Evolutionary conservation across 2,113 vertebrate species (phyloP).

Genomic region (Aythya baeri): DNA sequence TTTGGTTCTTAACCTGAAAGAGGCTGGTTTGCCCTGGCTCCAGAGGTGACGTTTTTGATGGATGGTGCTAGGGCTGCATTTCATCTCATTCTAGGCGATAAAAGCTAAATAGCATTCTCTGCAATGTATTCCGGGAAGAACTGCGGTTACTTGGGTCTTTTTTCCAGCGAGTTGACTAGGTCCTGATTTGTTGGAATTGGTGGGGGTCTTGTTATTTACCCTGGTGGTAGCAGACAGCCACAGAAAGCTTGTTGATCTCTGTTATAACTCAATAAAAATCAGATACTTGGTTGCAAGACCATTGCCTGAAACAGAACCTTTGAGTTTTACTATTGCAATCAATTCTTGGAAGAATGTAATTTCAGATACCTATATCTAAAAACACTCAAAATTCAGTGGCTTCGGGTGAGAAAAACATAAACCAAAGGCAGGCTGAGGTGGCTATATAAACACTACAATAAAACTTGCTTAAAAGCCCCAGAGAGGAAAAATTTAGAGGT

Average conservation of each 20-base stretch:
- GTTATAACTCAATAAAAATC: background rate
- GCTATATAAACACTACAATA: conserved; percentile 13
- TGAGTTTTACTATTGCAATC: background rate
- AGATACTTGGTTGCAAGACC: background rate
- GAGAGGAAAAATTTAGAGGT: background rate
- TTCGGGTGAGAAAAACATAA: conserved; percentile 30
- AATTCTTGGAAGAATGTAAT: background rate
- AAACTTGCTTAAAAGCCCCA: conserved; percentile 1
- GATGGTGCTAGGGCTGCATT: fast-evolving
- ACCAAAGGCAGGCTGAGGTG: background rate
- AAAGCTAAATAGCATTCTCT: background rate
- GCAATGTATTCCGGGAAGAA: background rate
- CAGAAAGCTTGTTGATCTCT: background rate
- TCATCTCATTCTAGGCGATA: background rate
- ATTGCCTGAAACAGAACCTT: background rate
- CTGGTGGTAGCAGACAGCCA: background rate
- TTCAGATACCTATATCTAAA: background rate
- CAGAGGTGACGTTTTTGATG: fast-evolving
- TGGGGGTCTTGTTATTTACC: background rate
- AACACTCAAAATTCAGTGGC: background rate
- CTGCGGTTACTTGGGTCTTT: fast-evolving
- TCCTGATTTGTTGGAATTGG: background rate
- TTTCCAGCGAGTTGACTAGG: background rate
- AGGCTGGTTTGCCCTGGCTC: background rate
- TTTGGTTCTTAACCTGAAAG: background rate